Base-by-base conservation (phyloP, 2,113 vertebrate species). In the Sinocyclocheilus rhinocerous region DNA sequence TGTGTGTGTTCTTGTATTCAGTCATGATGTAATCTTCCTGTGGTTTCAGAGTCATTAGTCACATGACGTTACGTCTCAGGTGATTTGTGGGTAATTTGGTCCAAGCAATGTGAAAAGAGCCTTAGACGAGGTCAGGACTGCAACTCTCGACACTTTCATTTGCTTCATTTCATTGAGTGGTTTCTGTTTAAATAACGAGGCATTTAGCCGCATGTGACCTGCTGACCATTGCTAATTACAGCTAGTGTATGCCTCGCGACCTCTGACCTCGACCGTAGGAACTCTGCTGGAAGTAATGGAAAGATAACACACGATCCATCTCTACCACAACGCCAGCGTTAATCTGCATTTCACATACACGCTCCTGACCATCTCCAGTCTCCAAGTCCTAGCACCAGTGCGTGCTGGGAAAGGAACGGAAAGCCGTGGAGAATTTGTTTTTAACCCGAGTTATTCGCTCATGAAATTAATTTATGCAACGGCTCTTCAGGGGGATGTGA, bases 181-280 rank as follows among this genome's bases (percentile, higher is more conserved):
- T 92, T 93, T 85, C 89, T 87, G 88, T 91, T 86, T 92, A 92
- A 92, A 89, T 92, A 93, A 93, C 91, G 91, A 92, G 90, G 90
- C 90, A 89, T 94, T 61, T 94, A 93, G 91, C 90, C 87, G 88
- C 90, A 92, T 91, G 88, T 91, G 91, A 93, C 93, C 93, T 77
- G 88, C 78, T 85, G 89, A 90, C 88, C 87, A 85, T 92, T 92
- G 93, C 93, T 95, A 95, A 95, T 94, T 95, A 93, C 73, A 85
- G 65, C 83, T 90, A 84, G 69, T 75, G 29, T 73, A n/a, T 45
- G 86, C 84, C 89, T 88, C 67, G 65, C 42, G 42, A 42, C 45
- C 11, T 48, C 36, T 18, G 76, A 29, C 92, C 90, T 90, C 87
- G 76, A 29, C 29, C 91, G 92, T 63, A 3, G n/a, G 59, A 63